Evolutionary conservation across 2,888 invertebrate genomes (phyloP).

Genomic region (Lacanobia oleracea): DNA sequence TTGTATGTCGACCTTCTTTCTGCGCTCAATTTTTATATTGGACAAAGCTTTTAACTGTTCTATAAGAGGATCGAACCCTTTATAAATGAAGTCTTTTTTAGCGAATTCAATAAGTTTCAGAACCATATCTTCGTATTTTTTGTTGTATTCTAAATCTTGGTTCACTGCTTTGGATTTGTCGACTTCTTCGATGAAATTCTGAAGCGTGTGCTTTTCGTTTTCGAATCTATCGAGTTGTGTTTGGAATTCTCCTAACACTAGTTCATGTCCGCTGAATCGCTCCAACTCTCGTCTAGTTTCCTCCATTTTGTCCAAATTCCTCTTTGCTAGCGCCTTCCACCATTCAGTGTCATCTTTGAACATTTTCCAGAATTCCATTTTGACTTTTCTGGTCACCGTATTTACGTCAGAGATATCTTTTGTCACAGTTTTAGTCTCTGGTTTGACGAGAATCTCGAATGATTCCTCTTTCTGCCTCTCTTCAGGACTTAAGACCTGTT

Average conservation of each 20-base stretch:
- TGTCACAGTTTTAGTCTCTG: slow-evolving; percentile 62
- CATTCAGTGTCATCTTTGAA: slow-evolving; percentile 88
- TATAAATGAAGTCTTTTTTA: slow-evolving; percentile 86
- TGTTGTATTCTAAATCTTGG: slow-evolving; percentile 84
- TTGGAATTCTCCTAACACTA: slow-evolving; percentile 83
- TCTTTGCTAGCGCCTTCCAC: slow-evolving; percentile 87
- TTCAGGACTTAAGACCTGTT: slow-evolving; percentile 71
- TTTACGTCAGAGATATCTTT: slow-evolving; percentile 67
- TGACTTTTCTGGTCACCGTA: slow-evolving; percentile 74
- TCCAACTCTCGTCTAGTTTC: slow-evolving; percentile 85
- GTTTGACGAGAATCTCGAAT: slow-evolving; percentile 73
- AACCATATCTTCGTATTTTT: slow-evolving; percentile 88
- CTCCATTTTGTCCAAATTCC: slow-evolving; percentile 87
- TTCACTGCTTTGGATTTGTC: slow-evolving; percentile 84
- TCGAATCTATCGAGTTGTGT: slow-evolving; percentile 81
- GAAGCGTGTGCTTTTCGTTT: slow-evolving; percentile 81
- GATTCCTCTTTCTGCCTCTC: slow-evolving; percentile 77
- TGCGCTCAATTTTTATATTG: slow-evolving; percentile 81
- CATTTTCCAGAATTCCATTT: slow-evolving; percentile 84
- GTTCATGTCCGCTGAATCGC: slow-evolving; percentile 86
- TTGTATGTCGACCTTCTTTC: slow-evolving; percentile 82
- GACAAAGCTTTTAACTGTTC: slow-evolving; percentile 83
- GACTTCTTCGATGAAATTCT: slow-evolving; percentile 85
- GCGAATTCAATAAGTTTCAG: slow-evolving; percentile 86
- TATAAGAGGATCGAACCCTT: slow-evolving; percentile 88